Evolutionary conservation across 2,888 invertebrate genomes (phyloP).

Genomic region (Lumbricus terrestris): DNA sequence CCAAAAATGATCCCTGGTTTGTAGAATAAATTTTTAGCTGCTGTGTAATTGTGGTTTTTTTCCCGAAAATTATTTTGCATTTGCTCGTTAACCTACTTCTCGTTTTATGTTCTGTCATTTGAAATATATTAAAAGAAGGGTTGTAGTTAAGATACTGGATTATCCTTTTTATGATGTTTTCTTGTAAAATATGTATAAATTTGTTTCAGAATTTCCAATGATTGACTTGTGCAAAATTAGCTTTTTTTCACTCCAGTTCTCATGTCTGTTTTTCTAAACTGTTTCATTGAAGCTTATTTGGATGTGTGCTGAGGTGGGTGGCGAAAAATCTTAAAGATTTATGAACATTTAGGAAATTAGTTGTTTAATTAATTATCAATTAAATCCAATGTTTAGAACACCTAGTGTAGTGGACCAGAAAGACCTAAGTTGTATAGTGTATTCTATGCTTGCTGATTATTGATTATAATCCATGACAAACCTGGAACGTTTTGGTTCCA

Average conservation of each 20-base stretch:
- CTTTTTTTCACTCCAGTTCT: no score
- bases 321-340: not conserved
- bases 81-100: not conserved
- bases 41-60: not conserved
- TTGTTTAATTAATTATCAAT: not conserved
- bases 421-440: not conserved
- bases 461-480: constrained; percentile 3
- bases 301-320: not conserved
- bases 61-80: not conserved
- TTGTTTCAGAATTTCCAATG: not conserved
- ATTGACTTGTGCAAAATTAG: not conserved
- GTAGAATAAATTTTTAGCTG: not conserved
- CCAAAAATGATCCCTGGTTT: not conserved
- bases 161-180: no score
- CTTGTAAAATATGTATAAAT: no score
- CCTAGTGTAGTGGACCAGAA: not conserved
- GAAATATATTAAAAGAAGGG: not conserved
- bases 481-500: not conserved
- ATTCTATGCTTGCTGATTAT: not conserved
- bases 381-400: not conserved
- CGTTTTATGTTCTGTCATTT: not conserved
- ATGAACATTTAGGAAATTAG: not conserved
- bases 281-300: not conserved
- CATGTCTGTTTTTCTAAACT: not conserved
- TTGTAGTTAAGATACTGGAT: not conserved